Percentiles rank a stretch among this genome's conserved stretches.
These are phyloP conservation scores for Trachelus iudaicus DNA, from an alignment of 2,888 invertebrate species.

Conservation along the genomic window DNA sequence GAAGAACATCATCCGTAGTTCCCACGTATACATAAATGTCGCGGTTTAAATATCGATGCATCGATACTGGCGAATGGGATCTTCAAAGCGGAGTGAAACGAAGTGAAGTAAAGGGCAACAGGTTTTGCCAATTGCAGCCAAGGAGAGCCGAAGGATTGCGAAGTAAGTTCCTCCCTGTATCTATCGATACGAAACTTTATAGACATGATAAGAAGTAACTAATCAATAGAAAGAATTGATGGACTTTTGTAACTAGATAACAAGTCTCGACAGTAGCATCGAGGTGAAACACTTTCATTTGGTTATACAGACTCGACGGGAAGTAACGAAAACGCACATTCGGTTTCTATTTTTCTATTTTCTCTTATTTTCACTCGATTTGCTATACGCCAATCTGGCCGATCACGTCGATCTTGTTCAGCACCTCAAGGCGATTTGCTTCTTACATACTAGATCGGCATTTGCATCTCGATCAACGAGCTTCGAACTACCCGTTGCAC, in stretches of 20 bases:
- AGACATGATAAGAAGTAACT: background rate
- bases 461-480: background rate
- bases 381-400: background rate
- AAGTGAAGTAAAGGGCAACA: conserved; percentile 47
- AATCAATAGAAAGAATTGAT: background rate
- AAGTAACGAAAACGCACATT: background rate
- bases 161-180: conserved; percentile 5
- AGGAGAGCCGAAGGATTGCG: conserved; percentile 27
- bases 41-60: background rate
- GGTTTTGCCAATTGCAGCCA: conserved; percentile 36
- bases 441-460: background rate
- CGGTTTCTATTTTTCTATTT: background rate
- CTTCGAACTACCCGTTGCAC: background rate
- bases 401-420: background rate
- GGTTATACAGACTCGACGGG: background rate
- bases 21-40: background rate
- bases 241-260: background rate
- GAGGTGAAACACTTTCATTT: background rate
- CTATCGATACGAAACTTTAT: background rate
- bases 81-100: conserved; percentile 9
- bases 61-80: background rate
- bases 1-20: background rate
- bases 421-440: background rate
- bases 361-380: background rate
- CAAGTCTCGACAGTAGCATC: background rate